Percentiles rank a stretch among this genome's conserved stretches.
Evolutionary conservation across 2,113 vertebrate genomes (phyloP).

Genomic region (Parus major): DNA sequence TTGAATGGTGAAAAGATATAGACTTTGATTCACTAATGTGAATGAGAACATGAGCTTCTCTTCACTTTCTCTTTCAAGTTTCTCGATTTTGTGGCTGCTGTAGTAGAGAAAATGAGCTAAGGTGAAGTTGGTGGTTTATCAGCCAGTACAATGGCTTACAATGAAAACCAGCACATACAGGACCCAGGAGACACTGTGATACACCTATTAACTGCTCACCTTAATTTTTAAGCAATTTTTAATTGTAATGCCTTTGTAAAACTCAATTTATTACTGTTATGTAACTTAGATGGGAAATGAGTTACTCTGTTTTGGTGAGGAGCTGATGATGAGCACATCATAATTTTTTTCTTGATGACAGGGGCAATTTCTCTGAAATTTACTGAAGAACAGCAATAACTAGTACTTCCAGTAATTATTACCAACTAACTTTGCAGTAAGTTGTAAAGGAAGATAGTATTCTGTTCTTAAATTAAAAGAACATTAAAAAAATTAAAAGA

Average conservation of each 20-base stretch:
- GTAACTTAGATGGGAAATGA: neutral
- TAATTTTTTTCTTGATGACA: neutral
- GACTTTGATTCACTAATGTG: neutral
- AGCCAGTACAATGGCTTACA: neutral
- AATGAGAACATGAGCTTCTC: neutral
- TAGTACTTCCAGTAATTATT: neutral
- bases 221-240: neutral
- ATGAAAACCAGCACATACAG: neutral
- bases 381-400: neutral
- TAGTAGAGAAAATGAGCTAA: neutral
- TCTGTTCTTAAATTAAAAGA: neutral
- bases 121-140: neutral
- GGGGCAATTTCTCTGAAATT: neutral
- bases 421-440: neutral
- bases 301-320: neutral
- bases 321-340: neutral
- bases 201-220: neutral
- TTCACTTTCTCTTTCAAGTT: neutral
- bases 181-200: neutral
- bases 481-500: neutral
- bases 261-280: neutral
- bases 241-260: neutral
- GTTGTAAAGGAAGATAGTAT: neutral
- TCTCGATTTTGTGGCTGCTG: neutral
- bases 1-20: neutral